Evolutionary conservation across 2,113 vertebrate species (phyloP).

Genomic region (Cyanoderma ruficeps): DNA sequence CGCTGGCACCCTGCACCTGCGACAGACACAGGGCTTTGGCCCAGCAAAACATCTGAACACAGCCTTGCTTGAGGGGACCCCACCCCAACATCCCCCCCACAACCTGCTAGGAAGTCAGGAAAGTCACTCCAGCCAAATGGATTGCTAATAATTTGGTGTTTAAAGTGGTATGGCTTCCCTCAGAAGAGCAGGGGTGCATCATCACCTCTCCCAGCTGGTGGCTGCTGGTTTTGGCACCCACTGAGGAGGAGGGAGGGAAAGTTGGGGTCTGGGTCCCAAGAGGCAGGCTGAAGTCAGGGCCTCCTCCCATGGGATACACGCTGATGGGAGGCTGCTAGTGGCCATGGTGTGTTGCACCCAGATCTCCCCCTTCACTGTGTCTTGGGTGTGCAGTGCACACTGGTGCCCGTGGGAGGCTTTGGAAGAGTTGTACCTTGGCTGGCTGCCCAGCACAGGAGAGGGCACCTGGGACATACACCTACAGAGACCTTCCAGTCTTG

Average conservation of each 20-base stretch:
- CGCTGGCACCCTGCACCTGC: neutral
- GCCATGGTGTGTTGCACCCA: fast-evolving
- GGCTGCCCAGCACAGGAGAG: neutral
- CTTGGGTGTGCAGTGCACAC: neutral
- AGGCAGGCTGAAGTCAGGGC: neutral
- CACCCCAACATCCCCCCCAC: no score
- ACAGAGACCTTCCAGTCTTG: neutral
- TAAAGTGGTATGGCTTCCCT: neutral
- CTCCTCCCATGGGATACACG: fast-evolving
- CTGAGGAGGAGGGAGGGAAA: neutral
- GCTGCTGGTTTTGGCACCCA: neutral
- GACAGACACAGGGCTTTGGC: neutral
- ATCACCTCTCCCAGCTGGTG: neutral
- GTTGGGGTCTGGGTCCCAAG: neutral
- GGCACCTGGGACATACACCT: neutral
- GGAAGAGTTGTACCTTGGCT: neutral
- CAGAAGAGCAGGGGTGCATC: neutral
- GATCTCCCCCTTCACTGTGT: fast-evolving
- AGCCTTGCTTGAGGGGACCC: neutral
- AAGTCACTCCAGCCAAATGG: neutral
- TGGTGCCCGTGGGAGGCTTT: neutral
- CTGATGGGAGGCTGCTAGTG: fast-evolving
- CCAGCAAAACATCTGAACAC: neutral
- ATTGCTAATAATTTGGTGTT: neutral
- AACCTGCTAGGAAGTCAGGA: neutral